Conservation (phyloP, 2,797 vertebrate genomes). For the Muscicapa striata region DNA sequence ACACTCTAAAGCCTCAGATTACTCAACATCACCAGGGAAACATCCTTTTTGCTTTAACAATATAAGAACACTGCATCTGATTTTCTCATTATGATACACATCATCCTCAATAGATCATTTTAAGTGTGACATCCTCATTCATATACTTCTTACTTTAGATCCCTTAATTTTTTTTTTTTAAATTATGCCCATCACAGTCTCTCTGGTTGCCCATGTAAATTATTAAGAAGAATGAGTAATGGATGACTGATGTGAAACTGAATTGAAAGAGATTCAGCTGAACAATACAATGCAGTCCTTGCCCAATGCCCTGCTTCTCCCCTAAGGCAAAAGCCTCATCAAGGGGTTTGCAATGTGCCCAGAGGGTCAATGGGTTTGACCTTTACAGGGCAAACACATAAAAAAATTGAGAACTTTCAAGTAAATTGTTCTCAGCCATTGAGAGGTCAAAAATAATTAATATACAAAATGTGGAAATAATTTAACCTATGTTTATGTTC, state of each 20-base stretch:
- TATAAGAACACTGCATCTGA: background rate
- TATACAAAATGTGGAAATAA: background rate
- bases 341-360: background rate
- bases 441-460: background rate
- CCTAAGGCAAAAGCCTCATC: background rate
- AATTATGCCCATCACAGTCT: background rate
- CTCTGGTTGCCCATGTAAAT: background rate
- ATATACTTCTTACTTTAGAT: background rate
- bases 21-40: background rate
- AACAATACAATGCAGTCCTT: background rate
- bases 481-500: background rate
- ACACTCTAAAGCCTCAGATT: background rate
- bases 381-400: background rate
- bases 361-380: background rate
- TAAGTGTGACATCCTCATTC: background rate
- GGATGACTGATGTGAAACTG: conserved; percentile 15
- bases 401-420: background rate
- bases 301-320: background rate
- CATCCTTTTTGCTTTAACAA: background rate
- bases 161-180: background rate
- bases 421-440: background rate
- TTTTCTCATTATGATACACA: background rate
- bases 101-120: background rate
- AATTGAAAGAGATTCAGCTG: background rate
- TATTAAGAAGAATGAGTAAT: conserved; percentile 2